Evolutionary conservation across 2,888 invertebrate genomes (phyloP).

Genomic region (Tetranychus truncatus): DNA sequence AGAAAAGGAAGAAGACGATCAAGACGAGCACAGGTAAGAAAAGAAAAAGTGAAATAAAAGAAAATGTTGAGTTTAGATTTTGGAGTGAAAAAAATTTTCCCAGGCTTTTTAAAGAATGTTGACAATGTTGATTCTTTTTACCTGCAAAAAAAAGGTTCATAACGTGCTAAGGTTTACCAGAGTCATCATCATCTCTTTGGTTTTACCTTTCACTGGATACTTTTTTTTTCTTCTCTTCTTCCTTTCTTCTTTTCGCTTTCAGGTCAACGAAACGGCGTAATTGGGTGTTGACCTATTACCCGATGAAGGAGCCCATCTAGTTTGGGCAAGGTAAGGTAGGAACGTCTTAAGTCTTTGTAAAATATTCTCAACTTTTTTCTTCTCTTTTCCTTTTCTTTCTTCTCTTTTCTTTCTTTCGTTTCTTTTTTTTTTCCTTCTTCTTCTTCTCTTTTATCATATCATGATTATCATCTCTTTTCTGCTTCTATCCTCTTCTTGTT

Average conservation of each 20-base stretch:
- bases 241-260: background rate
- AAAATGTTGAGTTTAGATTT: no score
- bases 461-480: background rate
- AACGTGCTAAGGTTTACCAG: background rate
- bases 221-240: background rate
- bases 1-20: background rate
- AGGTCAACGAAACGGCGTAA: background rate
- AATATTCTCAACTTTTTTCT: background rate
- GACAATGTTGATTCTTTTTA: background rate
- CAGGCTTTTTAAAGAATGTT: background rate
- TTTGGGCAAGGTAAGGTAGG: background rate
- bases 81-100: background rate
- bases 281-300: background rate
- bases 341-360: background rate
- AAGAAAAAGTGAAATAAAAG: no score
- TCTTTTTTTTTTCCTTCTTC: background rate
- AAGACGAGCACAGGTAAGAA: background rate
- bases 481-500: background rate
- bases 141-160: background rate
- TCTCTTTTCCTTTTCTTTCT: background rate
- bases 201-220: background rate
- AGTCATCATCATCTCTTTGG: background rate
- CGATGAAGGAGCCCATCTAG: background rate
- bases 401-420: background rate
- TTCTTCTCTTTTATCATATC: background rate